These are phyloP conservation scores for Ditylenchus weischeri DNA, from an alignment of 2,888 invertebrate species.

Conservation along the genomic window DNA sequence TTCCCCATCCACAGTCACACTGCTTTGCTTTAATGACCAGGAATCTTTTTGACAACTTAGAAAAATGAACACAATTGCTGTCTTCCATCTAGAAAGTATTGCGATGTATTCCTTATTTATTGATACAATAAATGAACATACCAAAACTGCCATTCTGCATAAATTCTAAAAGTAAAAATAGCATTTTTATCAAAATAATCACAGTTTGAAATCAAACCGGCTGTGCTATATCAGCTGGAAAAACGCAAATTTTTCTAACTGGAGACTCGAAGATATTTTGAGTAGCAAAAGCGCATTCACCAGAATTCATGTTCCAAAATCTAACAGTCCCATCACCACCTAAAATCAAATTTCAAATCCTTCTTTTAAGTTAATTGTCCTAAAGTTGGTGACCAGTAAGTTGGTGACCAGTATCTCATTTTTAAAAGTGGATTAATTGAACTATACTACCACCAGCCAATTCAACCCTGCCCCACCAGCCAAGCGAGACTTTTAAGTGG, in stretches of 20 bases:
- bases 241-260: constrained; percentile 11
- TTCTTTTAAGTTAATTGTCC: not conserved
- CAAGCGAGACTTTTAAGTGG: no score
- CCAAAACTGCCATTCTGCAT: constrained; percentile 3
- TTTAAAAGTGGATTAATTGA: no score
- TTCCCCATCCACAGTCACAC: no score
- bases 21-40: no score
- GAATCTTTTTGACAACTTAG: no score
- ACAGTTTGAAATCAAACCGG: not conserved
- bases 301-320: constrained; percentile 10
- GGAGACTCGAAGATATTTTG: constrained; percentile 6
- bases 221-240: not conserved
- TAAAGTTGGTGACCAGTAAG: not conserved
- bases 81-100: no score
- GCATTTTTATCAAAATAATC: not conserved
- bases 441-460: no score
- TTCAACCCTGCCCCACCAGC: no score
- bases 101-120: no score
- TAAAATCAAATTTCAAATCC: constrained; percentile 5
- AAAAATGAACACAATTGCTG: no score
- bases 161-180: not conserved
- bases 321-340: constrained; percentile 15
- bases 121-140: not conserved
- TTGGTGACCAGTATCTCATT: no score
- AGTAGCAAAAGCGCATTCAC: constrained; percentile 4